A percentile compares a stretch with the other conserved stretches of the same genome.
Conservation (phyloP, 2,113 vertebrate genomes). For the Cyphomyrus plagiostoma region DNA sequence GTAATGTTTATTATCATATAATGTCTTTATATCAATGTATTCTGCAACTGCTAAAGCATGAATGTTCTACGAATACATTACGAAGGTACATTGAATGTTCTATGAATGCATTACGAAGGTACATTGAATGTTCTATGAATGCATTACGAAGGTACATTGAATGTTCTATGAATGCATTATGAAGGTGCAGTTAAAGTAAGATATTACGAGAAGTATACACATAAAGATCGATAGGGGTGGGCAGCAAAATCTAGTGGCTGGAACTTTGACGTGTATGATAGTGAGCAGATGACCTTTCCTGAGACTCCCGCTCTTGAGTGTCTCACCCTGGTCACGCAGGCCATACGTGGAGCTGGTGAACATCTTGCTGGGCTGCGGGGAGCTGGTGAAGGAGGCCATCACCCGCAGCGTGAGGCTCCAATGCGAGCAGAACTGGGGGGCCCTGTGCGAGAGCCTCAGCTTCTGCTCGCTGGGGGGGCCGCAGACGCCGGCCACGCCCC, state of each 20-base stretch:
- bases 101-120: not conserved
- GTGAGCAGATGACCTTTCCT: not conserved
- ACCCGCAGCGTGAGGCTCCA: conserved; percentile 69
- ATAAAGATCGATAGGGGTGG: not conserved
- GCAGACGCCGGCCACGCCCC: conserved; percentile 3
- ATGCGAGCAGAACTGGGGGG: conserved; percentile 85
- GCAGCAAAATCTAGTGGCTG: too few relatives aligned
- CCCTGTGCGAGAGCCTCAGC: conserved; percentile 75
- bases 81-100: not conserved
- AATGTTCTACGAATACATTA: not conserved
- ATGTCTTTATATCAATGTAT: not conserved
- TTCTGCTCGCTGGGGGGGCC: conserved; percentile 57
- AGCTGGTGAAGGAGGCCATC: conserved; percentile 74
- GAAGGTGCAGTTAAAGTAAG: not conserved
- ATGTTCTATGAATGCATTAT: not conserved
- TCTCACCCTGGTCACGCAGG: conserved; percentile 46
- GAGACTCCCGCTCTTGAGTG: not conserved
- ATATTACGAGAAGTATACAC: not conserved
- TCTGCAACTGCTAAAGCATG: not conserved
- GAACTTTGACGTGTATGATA: not conserved
- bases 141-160: not conserved
- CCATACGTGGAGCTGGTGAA: conserved; percentile 89
- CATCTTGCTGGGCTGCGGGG: conserved; percentile 80
- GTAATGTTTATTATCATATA: not conserved
- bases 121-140: not conserved